Percentiles rank a stretch among this genome's conserved stretches.
Evolutionary conservation across 2,888 invertebrate genomes (phyloP).

Genomic region (Sphaerophoria taeniata): DNA sequence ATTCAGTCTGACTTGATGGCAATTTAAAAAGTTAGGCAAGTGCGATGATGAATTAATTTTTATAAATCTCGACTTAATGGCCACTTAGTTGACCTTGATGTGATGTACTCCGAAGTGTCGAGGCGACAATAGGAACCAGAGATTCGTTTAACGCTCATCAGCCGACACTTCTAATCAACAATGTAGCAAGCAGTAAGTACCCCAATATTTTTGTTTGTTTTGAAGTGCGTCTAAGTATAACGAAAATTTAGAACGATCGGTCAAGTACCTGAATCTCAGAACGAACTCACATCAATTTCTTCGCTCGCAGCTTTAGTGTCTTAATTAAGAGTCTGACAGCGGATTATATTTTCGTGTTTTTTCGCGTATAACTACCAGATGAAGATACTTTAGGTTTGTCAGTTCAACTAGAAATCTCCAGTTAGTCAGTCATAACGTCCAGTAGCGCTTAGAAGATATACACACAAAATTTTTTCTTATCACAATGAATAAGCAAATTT

Average conservation of each 20-base stretch:
- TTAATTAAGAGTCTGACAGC: slow-evolving; percentile 15
- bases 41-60: slow-evolving; percentile 31
- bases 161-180: background rate
- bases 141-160: slow-evolving; percentile 20
- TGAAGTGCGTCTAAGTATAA: slow-evolving; percentile 15
- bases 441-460: background rate
- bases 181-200: background rate
- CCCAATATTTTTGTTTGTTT: background rate
- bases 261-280: slow-evolving; percentile 24
- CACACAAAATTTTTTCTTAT: background rate
- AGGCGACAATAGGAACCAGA: slow-evolving; percentile 22
- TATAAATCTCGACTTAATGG: slow-evolving; percentile 32
- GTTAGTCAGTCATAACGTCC: slow-evolving; percentile 19
- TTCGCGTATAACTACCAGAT: slow-evolving; percentile 23
- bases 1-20: background rate
- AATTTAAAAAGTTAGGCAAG: slow-evolving; percentile 26
- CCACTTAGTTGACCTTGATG: slow-evolving; percentile 40
- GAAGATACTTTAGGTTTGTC: slow-evolving; percentile 19
- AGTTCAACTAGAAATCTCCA: slow-evolving; percentile 24
- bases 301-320: background rate
- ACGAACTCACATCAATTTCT: background rate
- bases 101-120: background rate
- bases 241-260: slow-evolving; percentile 15
- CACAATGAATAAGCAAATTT: slow-evolving; percentile 17
- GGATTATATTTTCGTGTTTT: background rate